phyloP scores from a whole-genome alignment of 2,113 vertebrate species.

The Paradoxurus hermaphroditus region DNA sequence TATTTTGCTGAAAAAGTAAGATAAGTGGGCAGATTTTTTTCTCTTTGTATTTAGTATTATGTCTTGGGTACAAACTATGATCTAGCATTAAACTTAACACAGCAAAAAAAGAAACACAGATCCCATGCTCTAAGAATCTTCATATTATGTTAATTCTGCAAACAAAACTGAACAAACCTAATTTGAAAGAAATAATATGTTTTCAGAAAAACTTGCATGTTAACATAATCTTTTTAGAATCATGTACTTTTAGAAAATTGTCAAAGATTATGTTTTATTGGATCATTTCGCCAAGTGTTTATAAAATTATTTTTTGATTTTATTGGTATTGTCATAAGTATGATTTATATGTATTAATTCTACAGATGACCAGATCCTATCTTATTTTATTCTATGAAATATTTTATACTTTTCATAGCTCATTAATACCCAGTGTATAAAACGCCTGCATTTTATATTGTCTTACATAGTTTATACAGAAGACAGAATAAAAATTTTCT shows the following conservation, averaged over 20 bases:
- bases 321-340: neutral
- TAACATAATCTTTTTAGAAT: neutral
- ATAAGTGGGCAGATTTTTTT: neutral
- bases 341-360: neutral
- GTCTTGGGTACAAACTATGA: neutral
- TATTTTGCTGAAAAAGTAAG: neutral
- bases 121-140: neutral
- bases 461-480: neutral
- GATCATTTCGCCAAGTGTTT: neutral
- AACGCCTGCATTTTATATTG: neutral
- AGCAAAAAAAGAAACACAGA: neutral
- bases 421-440: neutral
- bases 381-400: neutral
- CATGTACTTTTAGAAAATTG: neutral
- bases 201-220: neutral
- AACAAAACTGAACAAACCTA: neutral
- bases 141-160: neutral
- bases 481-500: neutral
- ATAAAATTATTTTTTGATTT: neutral
- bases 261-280: neutral
- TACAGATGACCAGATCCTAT: neutral
- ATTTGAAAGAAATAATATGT: neutral
- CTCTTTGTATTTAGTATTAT: neutral
- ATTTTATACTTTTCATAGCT: neutral
- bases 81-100: neutral